phyloP scores from a whole-genome alignment of 2,113 vertebrate species.

The Callopanchax toddi region DNA sequence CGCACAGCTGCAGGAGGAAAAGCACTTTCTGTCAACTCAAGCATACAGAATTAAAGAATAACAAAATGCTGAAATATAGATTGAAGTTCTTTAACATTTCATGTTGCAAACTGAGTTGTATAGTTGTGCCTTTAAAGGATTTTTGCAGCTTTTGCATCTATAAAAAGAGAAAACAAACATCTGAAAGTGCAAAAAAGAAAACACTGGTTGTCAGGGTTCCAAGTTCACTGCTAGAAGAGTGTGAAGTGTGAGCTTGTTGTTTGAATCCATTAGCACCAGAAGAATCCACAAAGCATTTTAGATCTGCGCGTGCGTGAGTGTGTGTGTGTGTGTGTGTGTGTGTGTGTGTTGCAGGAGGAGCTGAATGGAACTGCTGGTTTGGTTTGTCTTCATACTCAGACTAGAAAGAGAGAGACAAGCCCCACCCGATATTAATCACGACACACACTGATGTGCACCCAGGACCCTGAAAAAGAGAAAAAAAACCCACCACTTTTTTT shows the following conservation, averaged over 20 bases:
- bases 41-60: background rate
- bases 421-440: slow-evolving; percentile 53
- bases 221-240: slow-evolving; percentile 10
- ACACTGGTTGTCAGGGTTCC: background rate
- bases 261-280: slow-evolving; percentile 32
- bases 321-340: slow-evolving; percentile 6
- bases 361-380: slow-evolving; percentile 17
- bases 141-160: background rate
- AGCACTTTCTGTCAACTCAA: background rate
- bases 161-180: background rate
- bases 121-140: background rate
- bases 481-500: too few species aligned
- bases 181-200: background rate
- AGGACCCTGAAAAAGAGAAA: too few species aligned
- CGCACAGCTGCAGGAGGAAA: background rate
- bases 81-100: too few species aligned
- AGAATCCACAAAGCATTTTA: slow-evolving; percentile 7
- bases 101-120: background rate
- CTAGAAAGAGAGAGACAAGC: slow-evolving; percentile 20
- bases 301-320: background rate
- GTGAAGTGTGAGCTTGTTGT: slow-evolving; percentile 59
- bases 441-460: too few species aligned
- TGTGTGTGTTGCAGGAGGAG: background rate
- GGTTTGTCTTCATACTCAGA: slow-evolving; percentile 24
- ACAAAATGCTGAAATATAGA: background rate